Evolutionary conservation across 2,888 invertebrate genomes (phyloP).

Genomic region (Pammene fasciana): DNA sequence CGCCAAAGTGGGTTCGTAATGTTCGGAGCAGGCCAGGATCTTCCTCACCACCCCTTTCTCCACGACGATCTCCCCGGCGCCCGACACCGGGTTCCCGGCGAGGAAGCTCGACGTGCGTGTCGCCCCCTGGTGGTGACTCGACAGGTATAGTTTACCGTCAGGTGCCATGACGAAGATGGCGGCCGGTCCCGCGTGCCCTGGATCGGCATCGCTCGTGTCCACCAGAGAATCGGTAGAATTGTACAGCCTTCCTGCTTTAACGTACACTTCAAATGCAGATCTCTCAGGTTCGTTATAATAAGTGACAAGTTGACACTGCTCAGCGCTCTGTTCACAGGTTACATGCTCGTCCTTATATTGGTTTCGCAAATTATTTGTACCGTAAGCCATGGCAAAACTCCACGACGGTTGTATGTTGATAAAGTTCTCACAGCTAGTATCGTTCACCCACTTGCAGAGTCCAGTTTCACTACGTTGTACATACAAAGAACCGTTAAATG

Average conservation of each 20-base stretch:
- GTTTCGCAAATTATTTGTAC: neutral
- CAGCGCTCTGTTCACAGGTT: too few species aligned
- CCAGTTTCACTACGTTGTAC: neutral
- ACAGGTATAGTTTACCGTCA: too few species aligned
- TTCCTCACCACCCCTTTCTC: neutral
- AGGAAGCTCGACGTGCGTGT: neutral
- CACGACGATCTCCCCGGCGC: neutral
- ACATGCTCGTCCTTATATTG: too few species aligned
- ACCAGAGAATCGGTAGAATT: neutral
- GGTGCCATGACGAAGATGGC: neutral
- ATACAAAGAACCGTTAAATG: neutral
- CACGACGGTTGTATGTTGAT: too few species aligned
- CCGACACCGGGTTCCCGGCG: slow-evolving; percentile 2
- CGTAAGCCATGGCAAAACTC: neutral
- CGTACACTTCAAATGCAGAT: neutral
- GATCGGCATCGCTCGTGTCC: neutral
- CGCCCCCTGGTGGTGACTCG: too few species aligned
- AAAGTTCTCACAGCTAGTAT: neutral
- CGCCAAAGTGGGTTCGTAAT: neutral
- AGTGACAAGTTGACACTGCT: too few species aligned
- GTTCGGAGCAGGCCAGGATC: neutral
- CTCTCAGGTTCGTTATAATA: neutral
- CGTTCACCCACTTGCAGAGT: neutral
- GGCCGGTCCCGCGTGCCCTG: neutral
- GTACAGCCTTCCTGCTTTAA: neutral